Conservation (phyloP, 2,797 vertebrate species). For the Lepus townsendii region DNA sequence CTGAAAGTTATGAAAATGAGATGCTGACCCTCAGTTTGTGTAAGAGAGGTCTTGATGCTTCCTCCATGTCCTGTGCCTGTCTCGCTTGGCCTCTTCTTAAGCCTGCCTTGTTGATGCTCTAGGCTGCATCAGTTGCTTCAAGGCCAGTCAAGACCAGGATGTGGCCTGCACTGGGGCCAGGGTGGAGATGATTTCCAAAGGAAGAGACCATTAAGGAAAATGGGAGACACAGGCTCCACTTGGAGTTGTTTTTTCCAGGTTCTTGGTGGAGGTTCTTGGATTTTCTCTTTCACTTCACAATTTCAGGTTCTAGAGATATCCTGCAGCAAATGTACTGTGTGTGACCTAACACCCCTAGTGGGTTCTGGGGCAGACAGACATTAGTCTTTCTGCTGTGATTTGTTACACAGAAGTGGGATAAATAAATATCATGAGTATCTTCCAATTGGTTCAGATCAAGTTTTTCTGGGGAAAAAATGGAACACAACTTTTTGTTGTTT, state of each 20-base stretch:
- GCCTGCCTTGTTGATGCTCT: not conserved
- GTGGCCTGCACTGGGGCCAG: not conserved
- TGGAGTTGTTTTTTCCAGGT: not conserved
- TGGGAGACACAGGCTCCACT: not conserved
- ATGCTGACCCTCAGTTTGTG: too few species aligned
- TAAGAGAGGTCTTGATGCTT: not conserved
- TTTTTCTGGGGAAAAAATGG: not conserved
- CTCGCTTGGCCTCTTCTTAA: not conserved
- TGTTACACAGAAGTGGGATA: not conserved
- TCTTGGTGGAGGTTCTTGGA: not conserved
- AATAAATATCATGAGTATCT: not conserved
- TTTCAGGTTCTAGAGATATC: not conserved
- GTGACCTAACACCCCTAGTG: not conserved
- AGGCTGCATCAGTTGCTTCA: not conserved
- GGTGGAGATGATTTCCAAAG: not conserved
- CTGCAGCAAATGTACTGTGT: not conserved
- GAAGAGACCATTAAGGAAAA: not conserved
- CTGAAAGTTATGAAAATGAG: not conserved
- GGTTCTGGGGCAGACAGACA: not conserved
- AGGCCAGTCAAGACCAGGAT: not conserved
- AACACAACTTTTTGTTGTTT: not conserved
- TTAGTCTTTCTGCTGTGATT: not conserved
- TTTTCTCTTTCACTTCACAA: not conserved
- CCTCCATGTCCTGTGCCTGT: not conserved
- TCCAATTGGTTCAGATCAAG: not conserved